phyloP scores from a whole-genome alignment of 2,888 invertebrate genomes.

The Agrilus mali region DNA sequence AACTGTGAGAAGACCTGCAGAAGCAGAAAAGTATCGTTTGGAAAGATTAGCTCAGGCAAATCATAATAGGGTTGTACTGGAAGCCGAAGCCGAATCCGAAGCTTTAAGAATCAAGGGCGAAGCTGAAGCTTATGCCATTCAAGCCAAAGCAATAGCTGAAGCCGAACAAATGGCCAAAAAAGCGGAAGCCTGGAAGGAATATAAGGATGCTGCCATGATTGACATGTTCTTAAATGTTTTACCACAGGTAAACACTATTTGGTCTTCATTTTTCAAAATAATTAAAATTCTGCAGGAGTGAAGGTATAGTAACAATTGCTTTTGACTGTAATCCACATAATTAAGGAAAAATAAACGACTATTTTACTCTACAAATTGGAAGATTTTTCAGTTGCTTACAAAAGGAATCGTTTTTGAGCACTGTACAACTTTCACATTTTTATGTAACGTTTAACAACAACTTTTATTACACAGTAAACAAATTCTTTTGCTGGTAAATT shows the following conservation, averaged over 20 bases:
- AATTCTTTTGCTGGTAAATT: too few relatives aligned
- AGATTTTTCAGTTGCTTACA: too few relatives aligned
- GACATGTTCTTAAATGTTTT: constrained; percentile 93
- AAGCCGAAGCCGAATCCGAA: constrained; percentile 93
- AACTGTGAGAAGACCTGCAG: constrained; percentile 84
- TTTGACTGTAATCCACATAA: too few relatives aligned
- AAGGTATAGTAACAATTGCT: too few relatives aligned
- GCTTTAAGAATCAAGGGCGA: constrained; percentile 74
- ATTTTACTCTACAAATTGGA: too few relatives aligned
- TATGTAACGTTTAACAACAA: too few relatives aligned
- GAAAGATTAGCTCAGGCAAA: constrained; percentile 94
- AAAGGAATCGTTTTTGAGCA: too few relatives aligned
- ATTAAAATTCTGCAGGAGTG: too few relatives aligned
- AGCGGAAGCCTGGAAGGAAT: constrained; percentile 94
- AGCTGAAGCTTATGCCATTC: constrained; percentile 86
- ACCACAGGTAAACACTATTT: constrained; percentile 67
- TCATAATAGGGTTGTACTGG: constrained; percentile 73
- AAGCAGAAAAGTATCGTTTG: constrained; percentile 82
- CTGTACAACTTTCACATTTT: too few relatives aligned
- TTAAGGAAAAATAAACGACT: too few relatives aligned
- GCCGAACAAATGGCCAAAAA: constrained; percentile 96
- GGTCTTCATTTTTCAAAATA: neutral
- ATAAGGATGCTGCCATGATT: constrained; percentile 89
- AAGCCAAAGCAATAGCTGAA: constrained; percentile 90
- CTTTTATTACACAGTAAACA: too few relatives aligned